Evolutionary conservation across 2,797 vertebrate genomes (phyloP).

Genomic region (Dendrocincla tyrannina): DNA sequence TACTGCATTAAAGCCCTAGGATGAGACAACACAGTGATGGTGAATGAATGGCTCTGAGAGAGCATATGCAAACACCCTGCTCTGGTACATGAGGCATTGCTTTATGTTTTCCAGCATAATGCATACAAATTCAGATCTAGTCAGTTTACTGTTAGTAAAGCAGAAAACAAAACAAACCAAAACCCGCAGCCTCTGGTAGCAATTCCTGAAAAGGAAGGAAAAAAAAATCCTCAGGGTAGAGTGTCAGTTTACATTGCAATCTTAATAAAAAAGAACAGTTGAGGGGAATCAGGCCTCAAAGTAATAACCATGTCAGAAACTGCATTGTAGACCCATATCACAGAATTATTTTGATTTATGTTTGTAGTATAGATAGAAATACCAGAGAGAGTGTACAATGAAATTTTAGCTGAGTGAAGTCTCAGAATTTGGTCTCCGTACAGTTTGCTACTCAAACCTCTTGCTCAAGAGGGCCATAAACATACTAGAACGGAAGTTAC

Average conservation of each 20-base stretch:
- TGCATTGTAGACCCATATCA: constrained; percentile 44
- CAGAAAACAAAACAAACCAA: not conserved
- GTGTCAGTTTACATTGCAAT: constrained; percentile 51
- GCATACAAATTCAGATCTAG: constrained; percentile 22
- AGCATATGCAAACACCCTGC: not conserved
- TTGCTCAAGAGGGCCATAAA: constrained; percentile 69
- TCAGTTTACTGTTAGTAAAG: constrained; percentile 47
- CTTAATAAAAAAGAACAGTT: constrained; percentile 48
- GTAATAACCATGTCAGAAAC: constrained; percentile 52
- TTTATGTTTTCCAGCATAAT: constrained; percentile 8
- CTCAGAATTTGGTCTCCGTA: constrained; percentile 33
- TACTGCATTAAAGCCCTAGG: not conserved
- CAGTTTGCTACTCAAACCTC: constrained; percentile 40
- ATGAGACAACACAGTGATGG: not conserved
- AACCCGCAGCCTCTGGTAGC: not conserved
- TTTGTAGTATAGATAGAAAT: constrained; percentile 41
- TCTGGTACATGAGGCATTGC: not conserved
- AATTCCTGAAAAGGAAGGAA: constrained; percentile 36
- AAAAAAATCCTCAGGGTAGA: constrained; percentile 13
- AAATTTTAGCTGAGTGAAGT: constrained; percentile 38
- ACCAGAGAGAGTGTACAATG: constrained; percentile 29
- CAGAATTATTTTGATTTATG: constrained; percentile 71
- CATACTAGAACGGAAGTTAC: constrained; percentile 67
- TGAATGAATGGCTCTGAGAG: not conserved
- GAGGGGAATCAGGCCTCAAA: constrained; percentile 44